Evolutionary conservation across 1,140 invertebrate species (phyloP).

Genomic region (Panagrolaimus sp.): DNA sequence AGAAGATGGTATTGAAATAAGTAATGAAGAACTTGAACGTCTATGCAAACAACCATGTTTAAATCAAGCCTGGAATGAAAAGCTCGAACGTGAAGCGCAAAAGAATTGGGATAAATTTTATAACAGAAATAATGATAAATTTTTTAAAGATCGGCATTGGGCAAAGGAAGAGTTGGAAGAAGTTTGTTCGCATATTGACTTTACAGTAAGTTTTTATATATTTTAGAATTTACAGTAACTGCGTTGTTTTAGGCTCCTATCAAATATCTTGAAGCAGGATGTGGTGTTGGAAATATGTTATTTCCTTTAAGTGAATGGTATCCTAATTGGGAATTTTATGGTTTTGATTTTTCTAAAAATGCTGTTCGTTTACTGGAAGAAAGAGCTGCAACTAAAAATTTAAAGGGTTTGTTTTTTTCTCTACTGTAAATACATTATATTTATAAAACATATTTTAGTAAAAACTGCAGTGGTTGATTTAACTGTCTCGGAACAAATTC

Average conservation of each 20-base stretch:
- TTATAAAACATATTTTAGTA: constrained; percentile 23
- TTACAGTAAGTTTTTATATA: constrained; percentile 23
- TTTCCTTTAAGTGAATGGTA: constrained; percentile 82
- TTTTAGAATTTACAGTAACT: constrained; percentile 18
- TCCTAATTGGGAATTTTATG: constrained; percentile 71
- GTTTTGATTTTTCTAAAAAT: constrained; percentile 84
- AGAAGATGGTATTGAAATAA: not conserved
- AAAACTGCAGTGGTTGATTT: constrained; percentile 42
- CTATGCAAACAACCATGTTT: constrained; percentile 61
- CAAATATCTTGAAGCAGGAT: constrained; percentile 79
- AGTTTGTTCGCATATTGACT: constrained; percentile 62
- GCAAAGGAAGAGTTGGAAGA: constrained; percentile 87
- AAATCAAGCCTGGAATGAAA: constrained; percentile 71
- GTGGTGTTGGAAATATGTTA: constrained; percentile 92
- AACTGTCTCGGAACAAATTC: constrained; percentile 18
- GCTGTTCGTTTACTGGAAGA: constrained; percentile 42
- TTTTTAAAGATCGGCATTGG: constrained; percentile 97
- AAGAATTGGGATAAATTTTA: constrained; percentile 98
- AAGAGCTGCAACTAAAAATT: constrained; percentile 30
- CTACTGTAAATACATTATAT: constrained; percentile 15
- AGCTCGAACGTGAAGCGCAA: constrained; percentile 78
- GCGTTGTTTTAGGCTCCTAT: constrained; percentile 39
- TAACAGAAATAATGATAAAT: constrained; percentile 66
- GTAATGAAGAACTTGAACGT: constrained; percentile 30
- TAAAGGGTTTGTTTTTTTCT: constrained; percentile 13